Conservation (phyloP, 2,113 vertebrate species). For the Sander lucioperca region DNA sequence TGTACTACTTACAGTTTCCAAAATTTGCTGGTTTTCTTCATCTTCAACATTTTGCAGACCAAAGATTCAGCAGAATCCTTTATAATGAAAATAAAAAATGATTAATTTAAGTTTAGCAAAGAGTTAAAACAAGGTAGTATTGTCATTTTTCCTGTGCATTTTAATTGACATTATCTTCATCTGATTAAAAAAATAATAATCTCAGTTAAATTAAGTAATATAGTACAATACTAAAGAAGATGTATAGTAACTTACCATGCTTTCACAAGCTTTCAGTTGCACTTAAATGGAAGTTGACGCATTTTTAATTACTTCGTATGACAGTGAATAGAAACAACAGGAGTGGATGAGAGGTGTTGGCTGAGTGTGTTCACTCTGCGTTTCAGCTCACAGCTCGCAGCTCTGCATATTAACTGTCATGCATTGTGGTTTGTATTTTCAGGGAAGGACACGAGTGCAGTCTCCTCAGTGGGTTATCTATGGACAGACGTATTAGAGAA, state of each 20-base stretch:
- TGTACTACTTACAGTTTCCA: no score
- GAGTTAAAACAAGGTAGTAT: not conserved
- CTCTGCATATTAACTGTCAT: slow-evolving; percentile 46
- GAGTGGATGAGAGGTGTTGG: slow-evolving; percentile 20
- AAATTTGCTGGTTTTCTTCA: no score
- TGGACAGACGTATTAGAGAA: slow-evolving; percentile 1
- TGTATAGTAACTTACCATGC: not conserved
- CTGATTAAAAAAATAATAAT: not conserved
- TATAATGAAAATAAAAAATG: not conserved
- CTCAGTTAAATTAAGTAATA: not conserved
- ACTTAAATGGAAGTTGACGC: not conserved
- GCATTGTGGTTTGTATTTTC: slow-evolving; percentile 55
- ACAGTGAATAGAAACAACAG: slow-evolving; percentile 7
- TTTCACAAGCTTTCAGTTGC: not conserved
- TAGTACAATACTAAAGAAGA: not conserved
- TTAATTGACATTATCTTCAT: not conserved
- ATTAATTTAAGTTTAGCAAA: not conserved
- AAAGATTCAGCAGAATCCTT: not conserved
- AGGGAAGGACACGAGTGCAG: slow-evolving; percentile 2
- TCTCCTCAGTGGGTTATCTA: slow-evolving; percentile 18
- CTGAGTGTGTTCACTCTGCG: slow-evolving; percentile 1
- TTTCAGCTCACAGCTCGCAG: not conserved
- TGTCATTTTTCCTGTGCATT: not conserved
- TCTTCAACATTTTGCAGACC: no score
- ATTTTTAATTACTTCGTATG: slow-evolving; percentile 21